Percentiles rank a stretch among this genome's conserved stretches.
Evolutionary conservation across 2,113 vertebrate genomes (phyloP).

Genomic region (Connochaetes taurinus): DNA sequence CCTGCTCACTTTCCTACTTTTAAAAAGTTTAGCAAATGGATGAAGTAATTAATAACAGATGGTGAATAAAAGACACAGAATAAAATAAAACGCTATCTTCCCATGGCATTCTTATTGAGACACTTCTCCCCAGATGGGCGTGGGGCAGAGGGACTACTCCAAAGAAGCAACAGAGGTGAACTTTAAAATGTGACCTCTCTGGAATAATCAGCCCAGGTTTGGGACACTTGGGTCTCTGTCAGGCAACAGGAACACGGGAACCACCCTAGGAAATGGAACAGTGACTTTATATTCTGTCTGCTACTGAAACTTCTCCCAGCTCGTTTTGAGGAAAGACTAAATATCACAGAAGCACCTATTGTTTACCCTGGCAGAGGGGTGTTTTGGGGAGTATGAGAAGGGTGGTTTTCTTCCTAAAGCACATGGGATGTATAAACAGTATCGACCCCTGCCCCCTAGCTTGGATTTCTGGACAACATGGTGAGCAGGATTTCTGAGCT

Average conservation of each 20-base stretch:
- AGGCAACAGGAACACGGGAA: constrained; percentile 41
- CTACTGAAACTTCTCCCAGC: constrained; percentile 25
- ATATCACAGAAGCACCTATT: background rate
- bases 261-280: background rate
- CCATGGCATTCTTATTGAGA: background rate
- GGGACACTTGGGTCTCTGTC: constrained; percentile 36
- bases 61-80: background rate
- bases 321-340: constrained; percentile 41
- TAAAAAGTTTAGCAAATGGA: background rate
- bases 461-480: background rate
- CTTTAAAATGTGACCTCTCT: background rate
- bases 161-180: background rate
- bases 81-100: background rate
- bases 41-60: background rate
- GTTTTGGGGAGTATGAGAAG: constrained; percentile 7
- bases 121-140: background rate
- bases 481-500: background rate
- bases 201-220: background rate
- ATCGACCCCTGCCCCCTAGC: background rate
- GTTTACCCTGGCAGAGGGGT: constrained; percentile 18
- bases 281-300: constrained; percentile 38
- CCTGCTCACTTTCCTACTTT: background rate
- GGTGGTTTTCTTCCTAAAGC: constrained; percentile 61
- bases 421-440: constrained; percentile 31
- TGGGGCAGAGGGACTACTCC: background rate